A percentile compares a stretch with the other conserved stretches of the same genome.
Conservation (phyloP, 2,113 vertebrate species). For the Poeciliopsis prolifica region DNA sequence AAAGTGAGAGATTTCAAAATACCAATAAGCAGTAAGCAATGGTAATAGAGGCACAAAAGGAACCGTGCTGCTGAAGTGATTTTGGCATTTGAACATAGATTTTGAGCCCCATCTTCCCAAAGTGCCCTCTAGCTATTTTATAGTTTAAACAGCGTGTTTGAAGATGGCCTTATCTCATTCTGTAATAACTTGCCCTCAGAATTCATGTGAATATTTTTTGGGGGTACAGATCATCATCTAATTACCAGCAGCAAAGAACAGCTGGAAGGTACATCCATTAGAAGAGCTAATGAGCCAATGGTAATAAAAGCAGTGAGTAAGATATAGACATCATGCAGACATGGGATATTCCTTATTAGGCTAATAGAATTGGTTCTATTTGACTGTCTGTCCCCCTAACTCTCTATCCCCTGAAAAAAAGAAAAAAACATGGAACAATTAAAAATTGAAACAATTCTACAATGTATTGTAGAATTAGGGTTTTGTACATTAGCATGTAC, state of each 20-base stretch:
- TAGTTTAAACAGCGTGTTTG: slow-evolving; percentile 46
- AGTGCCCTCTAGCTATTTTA: slow-evolving; percentile 41
- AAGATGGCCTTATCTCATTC: slow-evolving; percentile 50
- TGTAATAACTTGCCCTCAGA: slow-evolving; percentile 61
- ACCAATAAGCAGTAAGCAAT: slow-evolving; percentile 38
- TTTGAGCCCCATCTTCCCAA: slow-evolving; percentile 36
- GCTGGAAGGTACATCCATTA: slow-evolving; percentile 73
- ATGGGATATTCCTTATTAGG: slow-evolving; percentile 51
- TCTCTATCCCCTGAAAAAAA: background rate
- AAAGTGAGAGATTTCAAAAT: slow-evolving; percentile 60
- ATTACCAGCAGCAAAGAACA: slow-evolving; percentile 71
- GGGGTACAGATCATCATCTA: slow-evolving; percentile 69
- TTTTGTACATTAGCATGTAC: too few species aligned
- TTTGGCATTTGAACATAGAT: slow-evolving; percentile 64
- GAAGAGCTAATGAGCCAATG: slow-evolving; percentile 70
- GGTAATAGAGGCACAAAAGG: slow-evolving; percentile 46
- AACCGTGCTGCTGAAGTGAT: slow-evolving; percentile 35
- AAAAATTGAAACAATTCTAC: background rate
- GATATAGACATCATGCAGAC: slow-evolving; percentile 55
- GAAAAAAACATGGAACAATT: background rate
- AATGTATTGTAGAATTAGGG: too few species aligned
- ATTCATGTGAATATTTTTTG: slow-evolving; percentile 71
- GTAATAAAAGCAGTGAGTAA: slow-evolving; percentile 62
- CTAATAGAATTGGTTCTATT: slow-evolving; percentile 46
- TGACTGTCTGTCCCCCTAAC: background rate